Conservation (phyloP, 2,888 invertebrate species). For the Gari tellinella region DNA sequence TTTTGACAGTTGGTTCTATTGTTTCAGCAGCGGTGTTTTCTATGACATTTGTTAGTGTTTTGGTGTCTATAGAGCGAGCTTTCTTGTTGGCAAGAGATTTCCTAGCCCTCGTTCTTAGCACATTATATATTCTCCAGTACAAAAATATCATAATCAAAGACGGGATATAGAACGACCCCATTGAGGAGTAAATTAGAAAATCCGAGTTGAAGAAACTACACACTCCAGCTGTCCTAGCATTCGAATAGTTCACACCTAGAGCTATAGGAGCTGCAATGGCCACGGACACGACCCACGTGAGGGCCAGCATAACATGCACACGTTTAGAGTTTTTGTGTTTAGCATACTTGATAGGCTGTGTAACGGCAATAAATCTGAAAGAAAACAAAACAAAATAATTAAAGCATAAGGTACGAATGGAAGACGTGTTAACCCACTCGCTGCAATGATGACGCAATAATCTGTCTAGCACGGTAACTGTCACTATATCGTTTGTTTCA, state of each 20-base stretch:
- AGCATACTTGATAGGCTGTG: conserved; percentile 99
- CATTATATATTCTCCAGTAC: conserved; percentile 98
- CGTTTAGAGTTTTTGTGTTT: conserved; percentile 95
- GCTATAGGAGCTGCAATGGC: conserved; percentile 98
- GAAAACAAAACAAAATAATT: conserved; percentile 15
- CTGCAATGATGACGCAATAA: no score
- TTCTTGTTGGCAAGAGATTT: conserved; percentile 70
- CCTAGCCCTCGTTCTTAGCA: conserved; percentile 85
- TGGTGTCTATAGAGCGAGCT: conserved; percentile 70
- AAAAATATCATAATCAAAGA: conserved; percentile 98
- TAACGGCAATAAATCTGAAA: conserved; percentile 98
- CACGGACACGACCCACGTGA: conserved; percentile 98
- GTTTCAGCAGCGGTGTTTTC: conserved; percentile 73
- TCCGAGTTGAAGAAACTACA: conserved; percentile 99
- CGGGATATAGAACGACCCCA: conserved; percentile 99
- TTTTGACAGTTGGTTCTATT: conserved; percentile 76
- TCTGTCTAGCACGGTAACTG: no score
- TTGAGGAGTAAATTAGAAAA: conserved; percentile 98
- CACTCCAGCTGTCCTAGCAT: conserved; percentile 91
- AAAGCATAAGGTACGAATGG: not conserved
- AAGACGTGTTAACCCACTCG: no score
- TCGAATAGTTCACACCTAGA: conserved; percentile 97
- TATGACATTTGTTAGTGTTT: conserved; percentile 75
- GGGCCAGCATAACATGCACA: conserved; percentile 96
- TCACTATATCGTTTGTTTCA: no score